Evolutionary conservation across 2,888 invertebrate genomes (phyloP).

Genomic region (Lampropteryx suffumata): DNA sequence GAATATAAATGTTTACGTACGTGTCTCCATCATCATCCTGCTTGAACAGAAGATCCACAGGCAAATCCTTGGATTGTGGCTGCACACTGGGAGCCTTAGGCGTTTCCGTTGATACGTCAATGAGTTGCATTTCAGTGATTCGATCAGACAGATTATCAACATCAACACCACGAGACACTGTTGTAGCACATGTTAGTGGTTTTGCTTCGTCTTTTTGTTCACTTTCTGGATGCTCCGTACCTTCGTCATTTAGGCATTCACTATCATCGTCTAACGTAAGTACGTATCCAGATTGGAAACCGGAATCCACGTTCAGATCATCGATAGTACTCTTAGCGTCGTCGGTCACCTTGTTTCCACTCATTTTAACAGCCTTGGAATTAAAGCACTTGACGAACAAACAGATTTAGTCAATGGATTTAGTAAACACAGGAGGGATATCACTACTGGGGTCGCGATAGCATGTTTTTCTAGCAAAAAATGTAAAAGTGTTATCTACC

Average conservation of each 20-base stretch:
- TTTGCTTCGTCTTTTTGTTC: constrained; percentile 23
- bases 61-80: constrained; percentile 66
- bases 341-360: constrained; percentile 66
- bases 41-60: constrained; percentile 87
- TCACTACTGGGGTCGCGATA: constrained; percentile 45
- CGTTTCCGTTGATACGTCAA: constrained; percentile 14
- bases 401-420: constrained; percentile 9
- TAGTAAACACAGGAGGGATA: constrained; percentile 17
- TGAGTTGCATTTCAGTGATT: constrained; percentile 79
- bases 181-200: constrained; percentile 42
- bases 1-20: constrained; percentile 81
- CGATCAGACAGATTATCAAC: constrained; percentile 78
- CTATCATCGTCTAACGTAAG: constrained; percentile 40
- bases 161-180: constrained; percentile 56
- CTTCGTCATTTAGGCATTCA: constrained; percentile 5
- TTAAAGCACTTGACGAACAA: constrained; percentile 36
- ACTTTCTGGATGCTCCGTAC: constrained; percentile 19
- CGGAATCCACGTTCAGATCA: constrained; percentile 65
- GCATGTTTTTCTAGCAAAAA: constrained; percentile 50
- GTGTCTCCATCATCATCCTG: constrained; percentile 94
- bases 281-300: constrained; percentile 61
- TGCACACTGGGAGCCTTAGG: constrained; percentile 33
- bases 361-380: constrained; percentile 58
- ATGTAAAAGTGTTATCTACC: too few relatives aligned
- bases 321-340: constrained; percentile 54